Evolutionary conservation across 2,797 vertebrate genomes (phyloP), one percentile per base, ranked within the genome.

Genomic region (Iguana delicatissima): DNA sequence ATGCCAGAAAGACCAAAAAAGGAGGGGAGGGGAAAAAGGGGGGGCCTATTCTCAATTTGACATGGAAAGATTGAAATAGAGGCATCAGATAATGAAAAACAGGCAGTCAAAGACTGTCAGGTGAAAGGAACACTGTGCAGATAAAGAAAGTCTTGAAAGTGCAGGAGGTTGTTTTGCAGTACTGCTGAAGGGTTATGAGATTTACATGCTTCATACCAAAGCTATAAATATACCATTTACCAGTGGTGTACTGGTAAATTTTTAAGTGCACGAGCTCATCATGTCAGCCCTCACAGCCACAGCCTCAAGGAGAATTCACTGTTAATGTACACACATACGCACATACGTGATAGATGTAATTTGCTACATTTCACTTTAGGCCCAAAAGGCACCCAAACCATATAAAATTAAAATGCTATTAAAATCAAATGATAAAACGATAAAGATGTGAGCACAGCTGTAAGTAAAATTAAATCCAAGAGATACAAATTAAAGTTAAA

Each of bases 31-130:
- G 89, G 29, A 9, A 55, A 6, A 26, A 24, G 18, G 74, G n/a
- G 76, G 76, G 0, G 1, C 89, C 38, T 74, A 46, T 77, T 80
- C 14, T 85, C 86, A 93, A 87, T 73, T 50, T 85, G 84, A 93
- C 77, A 74, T 92, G 91, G 93, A 72, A 69, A 89, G 50, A 94
- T 92, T 92, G 87, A 93, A 95, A 93, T 38, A 86, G 87, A 95
- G 82, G 85, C 9, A 92, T 91, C 42, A 57, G 90, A 72, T 91
- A 95, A 96, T 84, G 93, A 93, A 94, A 95, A 95, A 86, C 93
- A 96, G 94, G 91, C 93, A 91, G 85, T 87, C 29, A 42, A 93
- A 93, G 91, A 95, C 94, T 93, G 93, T 95, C 93, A 94, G 95
- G 88, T 91, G 84, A 84, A 93, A 89, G 93, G 94, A 92, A 94